Base-by-base conservation (phyloP, 2,797 vertebrate genomes). In the Nannoperca australis region DNA sequence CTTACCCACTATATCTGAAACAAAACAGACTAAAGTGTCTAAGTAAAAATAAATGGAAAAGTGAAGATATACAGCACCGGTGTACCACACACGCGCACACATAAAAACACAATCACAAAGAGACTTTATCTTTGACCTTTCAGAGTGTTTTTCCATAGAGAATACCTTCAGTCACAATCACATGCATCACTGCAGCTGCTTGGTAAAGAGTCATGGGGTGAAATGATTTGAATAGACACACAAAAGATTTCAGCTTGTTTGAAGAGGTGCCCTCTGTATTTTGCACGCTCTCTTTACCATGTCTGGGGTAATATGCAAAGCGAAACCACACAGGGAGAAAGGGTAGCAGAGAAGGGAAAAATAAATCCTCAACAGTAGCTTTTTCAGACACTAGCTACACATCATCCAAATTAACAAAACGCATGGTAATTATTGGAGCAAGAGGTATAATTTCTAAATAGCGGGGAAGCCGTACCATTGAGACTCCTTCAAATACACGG, bases 171-270 rank as follows among this genome's bases (percentile, higher is more conserved):
- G 78, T 88, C 82, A 82, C 81, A 78, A 71, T 81, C 55, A 63
- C 70, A 90, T 70, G 87, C 86, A 74, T 78, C 36, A 20, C 71
- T 80, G 79, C 83, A 67, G 81, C 86, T 85, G 79, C 87, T 80
- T 42, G 76, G 75, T 64, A 68, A 84, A 82, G 81, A 89, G 83
- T 89, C 87, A 78, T n/a, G 0, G 65, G 79, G 47, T 84, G 86
- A 86, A 84, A 81, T 78, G 63, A 90, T 91, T 92, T 91, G 90
- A 89, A 90, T 88, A 76, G 85, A 80, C 74, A 70, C 79, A 87
- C 70, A 85, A 85, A 88, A 88, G 83, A 87, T 73, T 83, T 74
- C 36, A 24, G 82, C 72, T 79, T 83, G 88, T 93, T 92, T 90
- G 87, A 91, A 89, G 83, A 83, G 88, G 82, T 66, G 81, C 86